These are phyloP conservation scores for Nylanderia fulva DNA, from an alignment of 1,140 invertebrate genomes.

Conservation along the genomic window DNA sequence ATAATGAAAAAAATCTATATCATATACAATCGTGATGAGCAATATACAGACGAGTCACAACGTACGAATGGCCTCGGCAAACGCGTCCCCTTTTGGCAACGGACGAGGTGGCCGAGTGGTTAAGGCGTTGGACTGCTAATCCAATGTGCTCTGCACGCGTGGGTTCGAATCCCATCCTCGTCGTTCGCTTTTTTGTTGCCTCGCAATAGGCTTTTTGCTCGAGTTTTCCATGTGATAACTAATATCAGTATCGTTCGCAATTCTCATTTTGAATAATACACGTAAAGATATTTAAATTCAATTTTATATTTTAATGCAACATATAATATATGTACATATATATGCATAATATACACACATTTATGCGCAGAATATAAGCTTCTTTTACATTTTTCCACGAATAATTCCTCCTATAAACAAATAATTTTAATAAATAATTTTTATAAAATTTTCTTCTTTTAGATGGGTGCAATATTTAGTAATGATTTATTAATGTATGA, in stretches of 20 bases:
- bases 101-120: slow-evolving; percentile 95
- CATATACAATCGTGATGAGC: no score
- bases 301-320: not conserved
- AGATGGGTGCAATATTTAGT: no score
- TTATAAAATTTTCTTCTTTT: not conserved
- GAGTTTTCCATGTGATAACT: no score
- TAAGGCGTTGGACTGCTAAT: slow-evolving; percentile 96
- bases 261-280: not conserved
- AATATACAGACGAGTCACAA: not conserved
- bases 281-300: not conserved
- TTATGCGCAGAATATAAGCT: not conserved
- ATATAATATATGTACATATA: no score
- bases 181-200: slow-evolving; percentile 84
- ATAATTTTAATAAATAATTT: not conserved
- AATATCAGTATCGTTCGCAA: not conserved
- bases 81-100: not conserved
- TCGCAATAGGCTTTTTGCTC: not conserved
- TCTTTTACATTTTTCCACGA: not conserved
- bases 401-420: no score
- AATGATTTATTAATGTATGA: no score
- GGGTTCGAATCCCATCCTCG: slow-evolving; percentile 96
- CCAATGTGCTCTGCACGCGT: slow-evolving; percentile 92
- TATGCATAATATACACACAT: not conserved
- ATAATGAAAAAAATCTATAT: no score
- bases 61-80: not conserved